Evolutionary conservation across 1,140 invertebrate species (phyloP), one percentile per base, ranked within the genome.

Genomic region (Megalopta genalis): DNA sequence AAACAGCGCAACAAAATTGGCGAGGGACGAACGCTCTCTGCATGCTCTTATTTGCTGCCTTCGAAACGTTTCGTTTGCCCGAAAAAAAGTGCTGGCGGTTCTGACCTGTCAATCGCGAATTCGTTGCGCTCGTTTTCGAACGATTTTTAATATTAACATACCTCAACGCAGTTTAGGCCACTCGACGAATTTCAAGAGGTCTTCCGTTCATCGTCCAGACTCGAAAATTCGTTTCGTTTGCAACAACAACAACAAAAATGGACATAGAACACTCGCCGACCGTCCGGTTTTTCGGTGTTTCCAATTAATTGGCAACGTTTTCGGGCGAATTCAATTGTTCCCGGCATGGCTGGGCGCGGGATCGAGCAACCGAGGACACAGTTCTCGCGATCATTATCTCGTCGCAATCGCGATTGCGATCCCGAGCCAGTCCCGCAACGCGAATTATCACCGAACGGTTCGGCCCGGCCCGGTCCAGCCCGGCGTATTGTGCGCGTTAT

Each of bases 271-370:
- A 39, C 52, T 68, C 23, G 46, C 8, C 5, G n/a, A 25, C n/a
- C 5, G 6, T 49, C 1, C 23, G 12, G 42, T 27, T 60, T 76
- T 42, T 21, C n/a, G 25, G 42, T 77, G 69, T 77, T 71, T 77
- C 59, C 76, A 71, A 71, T 69, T 77, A 71, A 77, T 59, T 71
- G 63, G 57, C 32, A 77, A 71, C 46, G 68, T 27, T 63, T 54
- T 64, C 76, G 46, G 16, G 68, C 32, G 52, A 42, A 78, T 78
- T 78, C 76, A 72, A 78, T 77, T 72, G 59, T 42, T n/a, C 32
- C 32, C 32, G 32, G 32, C 32, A n/a, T n/a, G n/a, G 32, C 32
- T n/a, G n/a, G 32, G 32, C 32, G 32, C 32, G 32, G 32, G 32
- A 32, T 32, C 32, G 32, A 32, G 32, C 32, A 32, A 32, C 4